Conservation (phyloP, 2,888 invertebrate genomes). For the Heliconius ismenius region DNA sequence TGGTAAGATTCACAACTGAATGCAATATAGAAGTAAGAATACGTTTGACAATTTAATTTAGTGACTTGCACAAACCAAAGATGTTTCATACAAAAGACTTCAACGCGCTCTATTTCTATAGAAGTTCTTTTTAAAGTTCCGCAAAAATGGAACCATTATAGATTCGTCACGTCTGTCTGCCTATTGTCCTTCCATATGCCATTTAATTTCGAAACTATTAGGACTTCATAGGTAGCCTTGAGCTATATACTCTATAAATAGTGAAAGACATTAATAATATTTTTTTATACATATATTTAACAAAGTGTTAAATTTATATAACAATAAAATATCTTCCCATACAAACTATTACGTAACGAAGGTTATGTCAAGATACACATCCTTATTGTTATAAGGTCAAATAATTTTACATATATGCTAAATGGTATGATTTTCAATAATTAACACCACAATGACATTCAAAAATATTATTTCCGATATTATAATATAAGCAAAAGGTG, state of each 20-base stretch:
- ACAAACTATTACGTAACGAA: conserved; percentile 26
- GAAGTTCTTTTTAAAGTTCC: not conserved
- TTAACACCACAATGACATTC: conserved; percentile 25
- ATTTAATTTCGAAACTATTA: not conserved
- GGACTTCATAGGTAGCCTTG: not conserved
- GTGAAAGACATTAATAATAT: not conserved
- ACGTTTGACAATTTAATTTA: conserved; percentile 11
- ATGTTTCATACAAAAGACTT: conserved; percentile 48
- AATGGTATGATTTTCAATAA: conserved; percentile 27
- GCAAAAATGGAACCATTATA: not conserved
- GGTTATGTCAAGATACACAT: conserved; percentile 32
- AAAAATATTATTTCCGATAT: conserved; percentile 16
- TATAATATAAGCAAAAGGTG: not conserved
- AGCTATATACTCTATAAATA: too few relatives aligned
- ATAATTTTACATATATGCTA: conserved; percentile 35
- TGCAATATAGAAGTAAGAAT: not conserved
- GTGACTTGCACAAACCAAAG: conserved; percentile 2
- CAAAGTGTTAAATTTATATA: not conserved
- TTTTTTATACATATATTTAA: not conserved
- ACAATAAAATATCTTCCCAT: conserved; percentile 8
- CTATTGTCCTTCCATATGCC: not conserved
- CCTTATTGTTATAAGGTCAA: conserved; percentile 35
- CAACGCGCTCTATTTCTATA: conserved; percentile 44
- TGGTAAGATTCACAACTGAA: not conserved
- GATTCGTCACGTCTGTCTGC: not conserved